These are phyloP conservation scores for Molossus molossus DNA, from an alignment of 2,797 vertebrate species.

Conservation along the genomic window DNA sequence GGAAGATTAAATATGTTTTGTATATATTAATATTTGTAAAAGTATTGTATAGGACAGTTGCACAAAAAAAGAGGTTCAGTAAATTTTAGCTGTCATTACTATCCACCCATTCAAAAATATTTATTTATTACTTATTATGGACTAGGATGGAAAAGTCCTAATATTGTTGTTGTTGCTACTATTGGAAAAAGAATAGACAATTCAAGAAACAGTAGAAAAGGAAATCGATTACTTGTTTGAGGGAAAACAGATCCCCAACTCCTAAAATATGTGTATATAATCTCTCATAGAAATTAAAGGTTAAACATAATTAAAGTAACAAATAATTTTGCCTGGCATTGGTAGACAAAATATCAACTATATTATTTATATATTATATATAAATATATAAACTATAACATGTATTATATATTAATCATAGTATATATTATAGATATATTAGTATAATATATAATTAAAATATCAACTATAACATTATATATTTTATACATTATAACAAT, in stretches of 20 bases:
- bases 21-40: slow-evolving; percentile 1
- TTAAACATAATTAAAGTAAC: not conserved
- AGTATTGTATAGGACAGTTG: not conserved
- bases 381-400: not conserved
- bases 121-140: not conserved
- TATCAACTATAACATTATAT: not conserved
- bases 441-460: not conserved
- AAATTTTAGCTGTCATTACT: slow-evolving; percentile 19
- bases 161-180: not conserved
- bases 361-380: not conserved
- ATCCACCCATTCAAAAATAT: slow-evolving; percentile 17
- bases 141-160: not conserved
- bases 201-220: not conserved
- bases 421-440: not conserved
- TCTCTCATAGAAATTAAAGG: not conserved
- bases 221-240: not conserved
- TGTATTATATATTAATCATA: too few relatives aligned
- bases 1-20: not conserved
- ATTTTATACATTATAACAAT: not conserved
- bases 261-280: not conserved
- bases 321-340: not conserved
- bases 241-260: not conserved
- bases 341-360: not conserved
- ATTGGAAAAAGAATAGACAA: not conserved
- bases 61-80: not conserved